phyloP scores from a whole-genome alignment of 2,797 vertebrate species.

The Pteronotus mesoamericanus region DNA sequence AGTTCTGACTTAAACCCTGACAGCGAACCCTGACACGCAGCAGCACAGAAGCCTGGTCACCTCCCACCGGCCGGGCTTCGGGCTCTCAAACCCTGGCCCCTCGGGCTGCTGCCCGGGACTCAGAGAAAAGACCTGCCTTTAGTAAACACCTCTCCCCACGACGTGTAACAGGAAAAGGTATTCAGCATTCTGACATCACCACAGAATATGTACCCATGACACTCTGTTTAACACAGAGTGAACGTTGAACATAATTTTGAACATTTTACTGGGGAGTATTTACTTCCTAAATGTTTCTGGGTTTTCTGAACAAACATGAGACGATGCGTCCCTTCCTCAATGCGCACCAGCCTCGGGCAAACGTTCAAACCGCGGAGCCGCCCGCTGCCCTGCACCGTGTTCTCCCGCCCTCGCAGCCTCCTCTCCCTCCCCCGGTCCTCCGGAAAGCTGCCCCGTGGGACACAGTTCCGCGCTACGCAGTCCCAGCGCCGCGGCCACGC shows the following conservation, averaged over 20 bases:
- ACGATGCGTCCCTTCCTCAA: background rate
- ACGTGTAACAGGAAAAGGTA: background rate
- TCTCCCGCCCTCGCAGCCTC: background rate
- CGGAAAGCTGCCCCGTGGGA: background rate
- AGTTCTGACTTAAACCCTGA: background rate
- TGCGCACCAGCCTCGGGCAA: background rate
- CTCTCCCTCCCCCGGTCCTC: background rate
- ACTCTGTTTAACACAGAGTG: background rate
- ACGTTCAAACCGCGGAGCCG: background rate
- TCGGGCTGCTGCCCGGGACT: background rate
- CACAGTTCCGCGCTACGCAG: accelerated
- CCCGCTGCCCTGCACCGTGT: background rate
- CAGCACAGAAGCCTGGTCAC: background rate
- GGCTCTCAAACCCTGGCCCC: background rate
- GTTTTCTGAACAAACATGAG: background rate
- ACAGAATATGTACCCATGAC: background rate
- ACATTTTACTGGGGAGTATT: background rate
- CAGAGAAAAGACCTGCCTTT: too few species aligned
- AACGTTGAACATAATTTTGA: background rate
- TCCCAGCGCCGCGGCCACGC: background rate
- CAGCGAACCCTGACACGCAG: background rate
- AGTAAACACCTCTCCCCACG: background rate
- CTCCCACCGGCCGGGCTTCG: background rate
- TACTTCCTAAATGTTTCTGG: background rate
- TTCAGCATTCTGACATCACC: background rate